Percentiles rank a stretch among this genome's conserved stretches.
Evolutionary conservation across 2,113 vertebrate genomes (phyloP).

Genomic region (Chaetodon trifascialis): DNA sequence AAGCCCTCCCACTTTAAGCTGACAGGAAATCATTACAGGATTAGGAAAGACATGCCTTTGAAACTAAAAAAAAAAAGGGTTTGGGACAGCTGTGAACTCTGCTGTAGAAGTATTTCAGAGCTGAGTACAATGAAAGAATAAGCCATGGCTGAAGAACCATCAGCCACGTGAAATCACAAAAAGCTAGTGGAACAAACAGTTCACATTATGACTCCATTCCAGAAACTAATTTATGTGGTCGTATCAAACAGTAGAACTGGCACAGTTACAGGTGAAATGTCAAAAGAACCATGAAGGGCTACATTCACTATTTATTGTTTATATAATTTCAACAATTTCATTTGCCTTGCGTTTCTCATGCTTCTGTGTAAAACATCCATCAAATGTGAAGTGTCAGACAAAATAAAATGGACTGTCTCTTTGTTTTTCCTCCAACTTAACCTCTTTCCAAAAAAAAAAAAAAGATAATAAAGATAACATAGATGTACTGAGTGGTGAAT

Average conservation of each 20-base stretch:
- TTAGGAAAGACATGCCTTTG: conserved; percentile 31
- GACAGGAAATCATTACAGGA: conserved; percentile 51
- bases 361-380: not conserved
- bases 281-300: conserved; percentile 2
- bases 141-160: conserved; percentile 29
- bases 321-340: not conserved
- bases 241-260: conserved; percentile 5
- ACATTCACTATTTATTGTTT: conserved; percentile 9
- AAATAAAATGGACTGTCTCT: not conserved
- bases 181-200: conserved; percentile 34
- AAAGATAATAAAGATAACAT: not conserved
- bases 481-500: not conserved
- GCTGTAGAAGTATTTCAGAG: not conserved
- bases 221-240: conserved; percentile 34
- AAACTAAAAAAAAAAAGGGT: conserved; percentile 23
- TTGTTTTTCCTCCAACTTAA: not conserved
- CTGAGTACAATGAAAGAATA: conserved; percentile 11
- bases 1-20: conserved; percentile 27
- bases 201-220: conserved; percentile 26
- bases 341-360: not conserved
- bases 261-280: conserved; percentile 8
- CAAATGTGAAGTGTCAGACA: not conserved
- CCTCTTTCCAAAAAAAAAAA: not conserved
- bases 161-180: conserved; percentile 34
- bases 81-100: conserved; percentile 51